Evolutionary conservation across 92 coral and sea anemone species (phyloP), one percentile per base, ranked within the genome.

Genomic region (Zoanthus gigantus): DNA sequence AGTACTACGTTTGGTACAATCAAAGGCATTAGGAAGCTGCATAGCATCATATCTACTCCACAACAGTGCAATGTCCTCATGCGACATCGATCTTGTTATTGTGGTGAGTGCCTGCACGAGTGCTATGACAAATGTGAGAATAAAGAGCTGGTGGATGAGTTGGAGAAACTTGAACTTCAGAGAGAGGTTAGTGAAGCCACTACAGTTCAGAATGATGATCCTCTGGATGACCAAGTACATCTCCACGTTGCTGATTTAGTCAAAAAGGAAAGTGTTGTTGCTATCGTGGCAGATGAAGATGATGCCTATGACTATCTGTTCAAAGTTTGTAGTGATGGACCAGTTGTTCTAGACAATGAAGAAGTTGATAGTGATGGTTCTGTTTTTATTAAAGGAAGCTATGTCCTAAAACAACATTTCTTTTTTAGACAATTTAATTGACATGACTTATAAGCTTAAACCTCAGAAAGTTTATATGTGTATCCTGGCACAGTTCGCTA

Each of bases 401-500:
- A 13, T 12, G 77, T 82, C 28, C 77, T 82, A 16, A 82, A 82
- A 16, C 76, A 65, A 16, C 68, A 81, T 81, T 81, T 81, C 85
- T 81, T 81, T 63, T 63, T 81, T 18, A 53, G 85, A 42, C 42
- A 34, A 34, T 34, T 34, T 34, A 34, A 34, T 34, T 34, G 42
- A 34, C 42, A 34, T 34, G 42, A 82, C 86, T 7, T 82, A 65
- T 61, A 82, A 82, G 58, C 86, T 82, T 82, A 72, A 82, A 4
- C 86, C 16, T 46, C 76, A 82, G 86, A 67, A 68, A n/a, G 61
- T 82, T 68, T 63, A 44, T 65, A 29, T 29, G 86, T 82, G 7
- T 82, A 66, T 82, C 86, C 86, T 14, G 86, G 86, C 60, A 82
- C 86, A 23, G 86, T 82, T 46, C 77, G 86, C 77, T 82, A 82